Conservation (phyloP, 2,113 vertebrate species). For the Gobiocypris rarus region DNA sequence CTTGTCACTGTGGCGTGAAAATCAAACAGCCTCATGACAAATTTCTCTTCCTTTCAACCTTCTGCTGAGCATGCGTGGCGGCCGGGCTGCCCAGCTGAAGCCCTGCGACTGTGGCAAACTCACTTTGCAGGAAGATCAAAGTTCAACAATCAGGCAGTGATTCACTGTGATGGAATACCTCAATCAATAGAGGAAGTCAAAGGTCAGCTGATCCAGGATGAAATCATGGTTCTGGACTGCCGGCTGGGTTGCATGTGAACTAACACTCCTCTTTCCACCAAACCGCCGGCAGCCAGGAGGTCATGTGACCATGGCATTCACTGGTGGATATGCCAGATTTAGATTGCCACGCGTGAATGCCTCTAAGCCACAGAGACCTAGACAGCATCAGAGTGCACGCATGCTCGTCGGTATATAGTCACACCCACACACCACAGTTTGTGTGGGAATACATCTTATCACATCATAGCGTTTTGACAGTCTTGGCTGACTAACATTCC, state of each 20-base stretch:
- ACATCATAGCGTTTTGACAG: constrained; percentile 1
- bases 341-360: constrained; percentile 40
- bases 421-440: constrained; percentile 13
- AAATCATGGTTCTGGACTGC: constrained; percentile 29
- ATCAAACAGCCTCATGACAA: constrained; percentile 40
- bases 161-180: constrained; percentile 32
- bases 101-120: neutral
- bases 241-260: constrained; percentile 14
- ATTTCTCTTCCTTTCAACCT: constrained; percentile 34
- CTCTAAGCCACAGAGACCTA: constrained; percentile 39
- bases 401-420: neutral
- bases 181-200: constrained; percentile 31
- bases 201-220: constrained; percentile 42
- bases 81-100: neutral
- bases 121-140: constrained; percentile 34
- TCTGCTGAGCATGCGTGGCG: constrained; percentile 2
- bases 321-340: constrained; percentile 53
- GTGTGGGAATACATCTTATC: constrained; percentile 1
- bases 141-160: constrained; percentile 43
- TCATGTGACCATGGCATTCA: constrained; percentile 54
- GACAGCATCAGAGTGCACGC: constrained; percentile 4
- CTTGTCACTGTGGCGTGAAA: constrained; percentile 42
- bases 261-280: constrained; percentile 1
- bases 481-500: neutral
- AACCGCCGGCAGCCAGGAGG: neutral